Conservation (phyloP, 2,113 vertebrate species). For the Lathamus discolor region DNA sequence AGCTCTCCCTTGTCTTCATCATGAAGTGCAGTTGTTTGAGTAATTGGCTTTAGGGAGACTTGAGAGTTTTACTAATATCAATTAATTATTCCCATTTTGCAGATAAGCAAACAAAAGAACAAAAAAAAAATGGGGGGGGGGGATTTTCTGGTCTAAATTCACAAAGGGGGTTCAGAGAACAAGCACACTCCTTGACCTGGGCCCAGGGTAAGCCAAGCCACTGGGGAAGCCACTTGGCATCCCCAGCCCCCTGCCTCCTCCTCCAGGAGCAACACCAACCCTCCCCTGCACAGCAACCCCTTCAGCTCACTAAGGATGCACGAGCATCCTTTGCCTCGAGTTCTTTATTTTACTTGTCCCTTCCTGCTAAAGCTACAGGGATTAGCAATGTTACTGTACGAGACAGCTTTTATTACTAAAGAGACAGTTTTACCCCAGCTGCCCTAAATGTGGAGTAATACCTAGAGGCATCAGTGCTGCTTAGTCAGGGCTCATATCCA, state of each 20-base stretch:
- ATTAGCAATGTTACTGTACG: not conserved
- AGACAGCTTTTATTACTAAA: not conserved
- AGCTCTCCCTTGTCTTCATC: not conserved
- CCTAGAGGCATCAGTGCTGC: not conserved
- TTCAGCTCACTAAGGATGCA: not conserved
- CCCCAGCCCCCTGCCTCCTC: not conserved
- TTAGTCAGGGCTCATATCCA: not conserved
- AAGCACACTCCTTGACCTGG: not conserved
- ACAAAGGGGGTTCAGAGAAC: not conserved
- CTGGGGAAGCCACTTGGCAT: not conserved
- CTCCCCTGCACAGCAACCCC: not conserved
- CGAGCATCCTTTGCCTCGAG: not conserved
- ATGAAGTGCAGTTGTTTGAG: not conserved
- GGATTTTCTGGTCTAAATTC: not conserved
- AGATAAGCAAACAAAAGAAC: conserved; percentile 14
- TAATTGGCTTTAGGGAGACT: not conserved
- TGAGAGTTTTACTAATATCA: not conserved
- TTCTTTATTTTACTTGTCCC: not conserved
- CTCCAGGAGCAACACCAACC: not conserved
- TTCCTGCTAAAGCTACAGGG: not conserved
- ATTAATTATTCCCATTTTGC: conserved; percentile 10
- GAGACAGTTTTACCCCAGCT: not conserved
- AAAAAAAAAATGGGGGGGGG: fast-evolving
- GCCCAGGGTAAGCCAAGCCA: not conserved
- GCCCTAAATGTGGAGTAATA: not conserved